Evolutionary conservation across 2,888 invertebrate species (phyloP).

Genomic region (Matsumyia berberina): DNA sequence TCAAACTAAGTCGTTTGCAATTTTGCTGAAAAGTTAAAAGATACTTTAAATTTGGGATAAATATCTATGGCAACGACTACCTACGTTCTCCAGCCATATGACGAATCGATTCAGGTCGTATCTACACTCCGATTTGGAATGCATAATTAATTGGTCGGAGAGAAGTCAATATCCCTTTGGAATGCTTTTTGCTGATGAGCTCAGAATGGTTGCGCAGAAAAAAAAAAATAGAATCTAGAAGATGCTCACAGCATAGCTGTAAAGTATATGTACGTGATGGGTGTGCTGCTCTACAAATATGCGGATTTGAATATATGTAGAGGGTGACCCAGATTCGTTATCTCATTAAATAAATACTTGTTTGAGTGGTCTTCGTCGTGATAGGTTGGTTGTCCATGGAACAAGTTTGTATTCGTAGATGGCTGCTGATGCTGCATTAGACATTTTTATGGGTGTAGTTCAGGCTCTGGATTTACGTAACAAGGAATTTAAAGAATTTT

Average conservation of each 20-base stretch:
- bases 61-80: constrained; percentile 13
- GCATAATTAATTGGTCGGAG: constrained; percentile 66
- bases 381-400: not conserved
- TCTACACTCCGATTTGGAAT: constrained; percentile 33
- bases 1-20: constrained; percentile 59
- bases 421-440: constrained; percentile 27
- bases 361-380: not conserved
- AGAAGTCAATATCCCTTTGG: constrained; percentile 59
- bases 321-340: constrained; percentile 53
- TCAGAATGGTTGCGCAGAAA: constrained; percentile 21
- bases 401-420: constrained; percentile 12
- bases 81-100: constrained; percentile 23
- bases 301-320: constrained; percentile 31
- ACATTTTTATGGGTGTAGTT: constrained; percentile 1
- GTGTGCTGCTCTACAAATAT: constrained; percentile 11
- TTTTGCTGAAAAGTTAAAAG: constrained; percentile 52
- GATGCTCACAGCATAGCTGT: constrained; percentile 27
- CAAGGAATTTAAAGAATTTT: constrained; percentile 34
- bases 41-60: constrained; percentile 41
- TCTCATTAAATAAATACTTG: constrained; percentile 30
- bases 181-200: constrained; percentile 29
- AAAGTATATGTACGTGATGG: constrained; percentile 13
- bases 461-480: not conserved
- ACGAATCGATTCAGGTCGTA: constrained; percentile 33
- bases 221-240: constrained; percentile 17